Conservation (phyloP, 2,797 vertebrate species). For the Aplochiton taeniatus region DNA sequence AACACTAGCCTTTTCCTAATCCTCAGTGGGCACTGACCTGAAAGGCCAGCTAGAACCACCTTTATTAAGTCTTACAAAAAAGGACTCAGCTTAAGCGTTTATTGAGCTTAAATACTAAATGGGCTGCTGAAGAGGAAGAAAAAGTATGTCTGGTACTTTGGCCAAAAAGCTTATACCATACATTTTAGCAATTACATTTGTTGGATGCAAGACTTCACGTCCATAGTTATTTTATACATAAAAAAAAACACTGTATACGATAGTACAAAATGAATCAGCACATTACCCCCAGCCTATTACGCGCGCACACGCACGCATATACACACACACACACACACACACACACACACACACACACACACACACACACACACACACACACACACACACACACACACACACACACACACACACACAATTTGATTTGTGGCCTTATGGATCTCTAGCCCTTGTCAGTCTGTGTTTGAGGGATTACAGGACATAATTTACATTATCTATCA, state of each 20-base stretch:
- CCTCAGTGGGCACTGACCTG: too few species aligned
- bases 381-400: not conserved
- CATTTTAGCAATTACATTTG: not conserved
- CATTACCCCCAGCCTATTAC: too few species aligned
- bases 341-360: not conserved
- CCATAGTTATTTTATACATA: too few species aligned
- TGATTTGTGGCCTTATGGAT: slow-evolving; percentile 20
- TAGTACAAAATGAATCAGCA: too few species aligned
- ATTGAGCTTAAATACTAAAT: not conserved
- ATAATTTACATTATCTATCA: slow-evolving; percentile 26
- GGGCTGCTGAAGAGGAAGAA: not conserved
- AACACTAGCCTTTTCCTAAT: too few species aligned
- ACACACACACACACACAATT: not conserved
- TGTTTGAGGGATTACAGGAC: slow-evolving; percentile 29
- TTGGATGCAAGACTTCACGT: not conserved
- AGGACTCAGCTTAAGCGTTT: not conserved
- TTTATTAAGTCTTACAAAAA: not conserved
- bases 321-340: not conserved
- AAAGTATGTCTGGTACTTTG: not conserved
- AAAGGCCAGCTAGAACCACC: too few species aligned
- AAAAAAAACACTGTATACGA: too few species aligned
- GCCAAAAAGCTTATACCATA: not conserved
- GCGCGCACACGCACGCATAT: too few species aligned
- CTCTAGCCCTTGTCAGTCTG: slow-evolving; percentile 12
- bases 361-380: not conserved